Conservation (phyloP, 2,113 vertebrate genomes). For the Eleginops maclovinus region DNA sequence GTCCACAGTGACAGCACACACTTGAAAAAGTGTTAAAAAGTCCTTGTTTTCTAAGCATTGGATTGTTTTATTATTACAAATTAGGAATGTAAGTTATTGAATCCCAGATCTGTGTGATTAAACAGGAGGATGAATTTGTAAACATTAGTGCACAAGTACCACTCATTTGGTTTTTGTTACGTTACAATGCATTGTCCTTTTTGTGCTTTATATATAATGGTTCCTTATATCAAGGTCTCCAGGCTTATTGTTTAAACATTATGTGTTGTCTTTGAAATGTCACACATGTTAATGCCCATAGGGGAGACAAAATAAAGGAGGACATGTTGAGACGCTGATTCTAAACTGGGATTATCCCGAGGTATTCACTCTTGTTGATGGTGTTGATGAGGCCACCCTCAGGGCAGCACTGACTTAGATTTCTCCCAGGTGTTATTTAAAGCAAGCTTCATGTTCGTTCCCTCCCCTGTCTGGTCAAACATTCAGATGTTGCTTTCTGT, state of each 20-base stretch:
- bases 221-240: neutral
- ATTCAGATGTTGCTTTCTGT: conserved; percentile 5
- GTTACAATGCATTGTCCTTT: too few relatives aligned
- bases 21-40: too few relatives aligned
- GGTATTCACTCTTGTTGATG: neutral
- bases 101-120: neutral
- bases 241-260: neutral
- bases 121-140: conserved; percentile 18
- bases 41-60: too few relatives aligned
- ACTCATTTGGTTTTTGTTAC: too few relatives aligned
- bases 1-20: neutral
- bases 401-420: neutral
- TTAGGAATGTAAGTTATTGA: neutral
- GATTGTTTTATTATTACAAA: too few relatives aligned
- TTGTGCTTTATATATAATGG: too few relatives aligned
- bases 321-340: neutral
- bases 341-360: neutral
- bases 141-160: neutral
- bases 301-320: neutral
- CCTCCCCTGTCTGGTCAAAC: neutral
- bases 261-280: neutral
- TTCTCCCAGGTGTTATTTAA: conserved; percentile 16
- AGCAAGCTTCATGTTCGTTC: neutral
- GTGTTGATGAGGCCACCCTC: neutral
- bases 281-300: neutral